A percentile compares a stretch with the other conserved stretches of the same genome.
Evolutionary conservation across 2,888 invertebrate species (phyloP).

Genomic region (Oscheius myriophilus): DNA sequence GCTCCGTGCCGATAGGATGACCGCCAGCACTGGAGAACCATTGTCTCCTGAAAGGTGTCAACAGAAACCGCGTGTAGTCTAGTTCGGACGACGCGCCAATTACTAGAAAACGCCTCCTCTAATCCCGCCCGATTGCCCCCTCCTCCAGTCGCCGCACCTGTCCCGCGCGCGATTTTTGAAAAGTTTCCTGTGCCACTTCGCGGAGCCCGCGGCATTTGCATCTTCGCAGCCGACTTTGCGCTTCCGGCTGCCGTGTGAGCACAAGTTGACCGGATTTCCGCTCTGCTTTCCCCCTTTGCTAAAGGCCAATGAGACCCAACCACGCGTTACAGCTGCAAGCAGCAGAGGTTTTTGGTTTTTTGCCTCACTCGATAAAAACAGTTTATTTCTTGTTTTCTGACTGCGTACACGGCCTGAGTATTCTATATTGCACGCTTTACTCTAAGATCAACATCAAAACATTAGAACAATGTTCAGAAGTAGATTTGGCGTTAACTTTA

Average conservation of each 20-base stretch:
- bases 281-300: constrained; percentile 13
- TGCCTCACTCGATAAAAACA: too few species aligned
- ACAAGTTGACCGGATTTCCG: constrained; percentile 26
- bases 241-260: constrained; percentile 13
- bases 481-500: too few species aligned
- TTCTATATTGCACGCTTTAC: too few species aligned
- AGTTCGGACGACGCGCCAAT: constrained; percentile 13
- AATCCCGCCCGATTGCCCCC: constrained; percentile 22
- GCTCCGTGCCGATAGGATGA: constrained; percentile 2
- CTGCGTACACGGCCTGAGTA: too few species aligned
- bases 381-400: too few species aligned
- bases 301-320: constrained; percentile 2
- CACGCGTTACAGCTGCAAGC: not conserved
- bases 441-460: too few species aligned
- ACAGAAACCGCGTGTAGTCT: not conserved
- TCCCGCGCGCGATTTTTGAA: too few species aligned
- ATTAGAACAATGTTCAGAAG: constrained; percentile 1
- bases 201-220: too few species aligned
- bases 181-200: too few species aligned
- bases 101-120: constrained; percentile 22
- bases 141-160: too few species aligned
- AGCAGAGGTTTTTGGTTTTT: not conserved
- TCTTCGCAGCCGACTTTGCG: not conserved
- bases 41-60: constrained; percentile 23
- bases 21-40: constrained; percentile 6